Conservation (phyloP, 1,140 invertebrate genomes). For the Galleria mellonella region DNA sequence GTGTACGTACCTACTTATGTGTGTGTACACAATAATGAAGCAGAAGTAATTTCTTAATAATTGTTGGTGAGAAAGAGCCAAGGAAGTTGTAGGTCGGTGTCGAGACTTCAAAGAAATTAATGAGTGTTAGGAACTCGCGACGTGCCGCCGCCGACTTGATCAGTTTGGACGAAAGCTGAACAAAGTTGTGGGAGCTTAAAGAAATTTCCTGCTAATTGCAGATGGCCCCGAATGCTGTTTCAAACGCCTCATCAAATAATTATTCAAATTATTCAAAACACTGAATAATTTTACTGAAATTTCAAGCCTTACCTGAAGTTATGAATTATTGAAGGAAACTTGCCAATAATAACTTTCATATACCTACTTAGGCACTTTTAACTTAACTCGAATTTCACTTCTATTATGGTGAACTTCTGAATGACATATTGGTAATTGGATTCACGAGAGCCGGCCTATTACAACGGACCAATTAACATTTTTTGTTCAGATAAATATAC, state of each 20-base stretch:
- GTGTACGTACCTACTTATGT: conserved; percentile 4
- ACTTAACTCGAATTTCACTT: conserved; percentile 7
- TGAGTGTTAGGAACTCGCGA: conserved; percentile 66
- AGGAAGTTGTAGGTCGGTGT: conserved; percentile 41
- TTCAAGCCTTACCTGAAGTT: conserved; percentile 13
- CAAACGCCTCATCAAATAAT: conserved; percentile 24
- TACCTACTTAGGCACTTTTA: conserved; percentile 3
- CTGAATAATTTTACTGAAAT: conserved; percentile 18
- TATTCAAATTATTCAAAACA: conserved; percentile 30
- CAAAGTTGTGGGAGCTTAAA: conserved; percentile 50
- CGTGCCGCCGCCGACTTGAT: conserved; percentile 56
- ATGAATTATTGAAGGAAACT: conserved; percentile 22
- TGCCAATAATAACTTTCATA: conserved; percentile 1
- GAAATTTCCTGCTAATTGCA: conserved; percentile 57
- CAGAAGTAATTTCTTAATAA: conserved; percentile 54
- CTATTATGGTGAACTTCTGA: not conserved
- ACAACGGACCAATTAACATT: too few relatives aligned
- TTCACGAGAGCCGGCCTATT: too few relatives aligned
- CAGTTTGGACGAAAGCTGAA: conserved; percentile 45
- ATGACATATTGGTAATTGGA: not conserved
- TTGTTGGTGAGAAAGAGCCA: conserved; percentile 34
- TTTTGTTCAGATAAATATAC: too few relatives aligned
- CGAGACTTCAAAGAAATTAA: conserved; percentile 67
- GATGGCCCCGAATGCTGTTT: conserved; percentile 26
- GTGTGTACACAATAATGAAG: conserved; percentile 40